phyloP scores from a whole-genome alignment of 2,113 vertebrate genomes.

The Tyto alba region DNA sequence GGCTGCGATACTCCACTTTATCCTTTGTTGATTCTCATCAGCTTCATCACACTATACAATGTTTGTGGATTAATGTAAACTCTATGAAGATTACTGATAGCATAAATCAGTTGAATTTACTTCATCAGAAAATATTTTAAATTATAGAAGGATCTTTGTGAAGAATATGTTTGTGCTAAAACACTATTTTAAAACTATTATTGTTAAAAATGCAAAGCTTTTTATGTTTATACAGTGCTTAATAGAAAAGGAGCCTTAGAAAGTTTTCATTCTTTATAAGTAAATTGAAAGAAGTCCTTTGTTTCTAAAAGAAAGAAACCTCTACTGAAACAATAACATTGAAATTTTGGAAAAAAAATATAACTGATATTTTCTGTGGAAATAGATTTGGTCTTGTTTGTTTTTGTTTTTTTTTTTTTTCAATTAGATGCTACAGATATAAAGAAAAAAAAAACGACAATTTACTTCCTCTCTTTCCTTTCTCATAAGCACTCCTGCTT shows the following conservation, averaged over 20 bases:
- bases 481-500: not conserved
- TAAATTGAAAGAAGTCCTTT: not conserved
- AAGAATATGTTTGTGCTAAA: not conserved
- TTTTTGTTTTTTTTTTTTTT: too few relatives aligned
- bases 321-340: not conserved
- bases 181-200: not conserved
- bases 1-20: conserved; percentile 28
- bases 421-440: not conserved
- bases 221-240: not conserved
- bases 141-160: not conserved
- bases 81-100: conserved; percentile 17
- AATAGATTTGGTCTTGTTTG: not conserved
- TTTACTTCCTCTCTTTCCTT: not conserved
- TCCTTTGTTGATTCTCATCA: conserved; percentile 64
- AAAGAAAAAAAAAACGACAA: not conserved
- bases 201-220: conserved; percentile 1
- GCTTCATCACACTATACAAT: conserved; percentile 44
- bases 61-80: conserved; percentile 57
- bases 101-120: not conserved
- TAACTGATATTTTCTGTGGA: not conserved
- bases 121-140: not conserved
- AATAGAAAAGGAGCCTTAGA: not conserved
- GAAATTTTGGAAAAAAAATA: not conserved
- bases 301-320: not conserved
- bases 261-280: not conserved